Evolutionary conservation across 2,888 invertebrate species (phyloP).

Genomic region (Epirrhoe tristata): DNA sequence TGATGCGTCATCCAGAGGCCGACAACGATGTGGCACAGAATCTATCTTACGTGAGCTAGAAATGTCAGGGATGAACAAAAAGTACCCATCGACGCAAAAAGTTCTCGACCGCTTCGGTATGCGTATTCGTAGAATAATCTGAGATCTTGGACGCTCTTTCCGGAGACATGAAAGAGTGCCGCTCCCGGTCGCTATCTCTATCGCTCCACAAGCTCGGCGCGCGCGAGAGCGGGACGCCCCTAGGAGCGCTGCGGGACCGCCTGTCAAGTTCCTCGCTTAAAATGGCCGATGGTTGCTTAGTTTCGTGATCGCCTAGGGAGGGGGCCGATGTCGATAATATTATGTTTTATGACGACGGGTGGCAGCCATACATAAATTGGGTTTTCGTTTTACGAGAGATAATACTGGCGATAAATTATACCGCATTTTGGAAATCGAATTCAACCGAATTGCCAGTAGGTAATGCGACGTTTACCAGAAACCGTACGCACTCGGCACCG

Average conservation of each 20-base stretch:
- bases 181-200: conserved; percentile 56
- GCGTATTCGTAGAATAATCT: conserved; percentile 53
- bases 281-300: conserved; percentile 79
- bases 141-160: conserved; percentile 70
- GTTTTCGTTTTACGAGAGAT: conserved; percentile 82
- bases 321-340: conserved; percentile 81
- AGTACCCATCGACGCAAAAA: conserved; percentile 33
- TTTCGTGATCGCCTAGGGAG: conserved; percentile 84
- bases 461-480: conserved; percentile 50
- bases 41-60: conserved; percentile 20
- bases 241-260: conserved; percentile 55
- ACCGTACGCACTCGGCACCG: conserved; percentile 46
- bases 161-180: conserved; percentile 74
- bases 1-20: conserved; percentile 22
- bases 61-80: conserved; percentile 23
- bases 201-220: conserved; percentile 47
- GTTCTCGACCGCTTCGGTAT: conserved; percentile 33
- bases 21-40: conserved; percentile 4
- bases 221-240: conserved; percentile 37
- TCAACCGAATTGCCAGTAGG: conserved; percentile 54
- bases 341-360: conserved; percentile 80
- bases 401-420: conserved; percentile 76
- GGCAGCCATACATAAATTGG: conserved; percentile 76
- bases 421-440: conserved; percentile 71
- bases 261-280: conserved; percentile 77